These are phyloP conservation scores for Paraplagusia blochii DNA, from an alignment of 2,113 vertebrate species.

Conservation along the genomic window DNA sequence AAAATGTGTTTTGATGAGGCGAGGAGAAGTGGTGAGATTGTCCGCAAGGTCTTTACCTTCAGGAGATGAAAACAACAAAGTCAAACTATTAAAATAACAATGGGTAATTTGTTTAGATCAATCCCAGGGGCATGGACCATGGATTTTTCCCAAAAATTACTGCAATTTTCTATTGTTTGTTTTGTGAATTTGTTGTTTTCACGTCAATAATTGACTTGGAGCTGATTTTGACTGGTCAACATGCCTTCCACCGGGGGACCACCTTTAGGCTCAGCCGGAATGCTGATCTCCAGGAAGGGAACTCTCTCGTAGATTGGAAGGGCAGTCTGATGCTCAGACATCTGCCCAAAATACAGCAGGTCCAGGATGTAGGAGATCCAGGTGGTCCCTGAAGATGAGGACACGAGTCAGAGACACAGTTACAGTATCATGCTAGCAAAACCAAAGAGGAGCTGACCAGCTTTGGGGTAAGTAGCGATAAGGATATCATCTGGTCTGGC, in stretches of 20 bases:
- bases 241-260: no score
- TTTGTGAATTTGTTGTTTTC: no score
- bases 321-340: slow-evolving; percentile 45
- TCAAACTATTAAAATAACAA: no score
- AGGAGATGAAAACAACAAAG: background rate
- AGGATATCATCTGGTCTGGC: slow-evolving; percentile 79
- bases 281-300: slow-evolving; percentile 72
- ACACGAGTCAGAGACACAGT: background rate
- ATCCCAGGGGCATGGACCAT: no score
- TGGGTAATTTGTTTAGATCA: no score
- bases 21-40: slow-evolving; percentile 59
- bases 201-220: no score
- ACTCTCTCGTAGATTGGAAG: slow-evolving; percentile 64
- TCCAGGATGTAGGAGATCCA: slow-evolving; percentile 78
- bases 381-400: slow-evolving; percentile 71
- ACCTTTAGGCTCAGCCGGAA: slow-evolving; percentile 19
- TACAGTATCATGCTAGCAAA: background rate
- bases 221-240: no score
- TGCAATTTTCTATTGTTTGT: no score
- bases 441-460: slow-evolving; percentile 64
- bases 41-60: slow-evolving; percentile 61
- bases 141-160: no score
- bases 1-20: slow-evolving; percentile 82
- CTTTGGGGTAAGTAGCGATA: slow-evolving; percentile 81
- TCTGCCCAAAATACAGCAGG: slow-evolving; percentile 65